Conservation (phyloP, 2,888 invertebrate genomes). For the Melanargia galathea region DNA sequence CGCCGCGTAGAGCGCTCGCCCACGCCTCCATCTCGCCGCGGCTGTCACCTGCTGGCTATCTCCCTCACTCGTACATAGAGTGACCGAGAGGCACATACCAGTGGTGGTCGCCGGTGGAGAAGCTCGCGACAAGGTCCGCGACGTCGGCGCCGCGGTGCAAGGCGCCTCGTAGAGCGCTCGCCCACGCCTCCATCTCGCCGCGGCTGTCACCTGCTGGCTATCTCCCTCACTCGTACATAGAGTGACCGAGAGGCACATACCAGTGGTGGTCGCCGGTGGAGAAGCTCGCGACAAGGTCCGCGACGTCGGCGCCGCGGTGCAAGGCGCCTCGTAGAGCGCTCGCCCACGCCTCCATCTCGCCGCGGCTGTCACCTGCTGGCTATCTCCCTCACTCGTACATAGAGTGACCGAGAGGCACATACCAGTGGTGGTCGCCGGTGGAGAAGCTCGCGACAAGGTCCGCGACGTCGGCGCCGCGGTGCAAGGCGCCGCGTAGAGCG, state of each 20-base stretch:
- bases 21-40: conserved; percentile 92
- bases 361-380: conserved; percentile 84
- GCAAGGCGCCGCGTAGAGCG: conserved; percentile 86
- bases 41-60: conserved; percentile 81
- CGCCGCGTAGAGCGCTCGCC: conserved; percentile 91
- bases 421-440: conserved; percentile 77
- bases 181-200: conserved; percentile 91
- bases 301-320: conserved; percentile 76
- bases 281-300: conserved; percentile 82
- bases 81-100: conserved; percentile 54
- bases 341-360: conserved; percentile 94
- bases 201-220: conserved; percentile 84
- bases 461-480: conserved; percentile 75
- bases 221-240: not conserved
- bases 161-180: conserved; percentile 88
- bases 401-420: conserved; percentile 29
- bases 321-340: conserved; percentile 89
- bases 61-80: not conserved
- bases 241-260: conserved; percentile 46
- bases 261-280: conserved; percentile 77
- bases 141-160: conserved; percentile 76
- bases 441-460: conserved; percentile 83
- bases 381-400: not conserved
- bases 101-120: conserved; percentile 75
- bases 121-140: conserved; percentile 83